Percentiles rank a stretch among this genome's conserved stretches.
Evolutionary conservation across 1,140 invertebrate species (phyloP).

Genomic region (Aleiodes sp.): DNA sequence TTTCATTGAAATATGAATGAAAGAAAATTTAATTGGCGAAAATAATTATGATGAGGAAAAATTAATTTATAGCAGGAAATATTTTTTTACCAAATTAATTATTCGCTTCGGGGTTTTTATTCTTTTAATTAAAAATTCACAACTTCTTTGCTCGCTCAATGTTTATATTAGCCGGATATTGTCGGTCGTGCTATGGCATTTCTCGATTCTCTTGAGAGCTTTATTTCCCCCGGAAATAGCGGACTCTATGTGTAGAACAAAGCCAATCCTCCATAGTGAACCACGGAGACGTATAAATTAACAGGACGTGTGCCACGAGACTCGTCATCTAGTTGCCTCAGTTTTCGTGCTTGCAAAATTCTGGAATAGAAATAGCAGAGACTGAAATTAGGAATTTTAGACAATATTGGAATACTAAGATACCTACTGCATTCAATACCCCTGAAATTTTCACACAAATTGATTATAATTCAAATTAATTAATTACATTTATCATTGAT

Average conservation of each 20-base stretch:
- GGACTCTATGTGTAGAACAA: not conserved
- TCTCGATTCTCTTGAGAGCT: not conserved
- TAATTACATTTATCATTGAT: not conserved
- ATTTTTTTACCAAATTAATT: too few relatives aligned
- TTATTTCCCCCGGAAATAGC: conserved; percentile 1
- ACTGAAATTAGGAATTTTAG: not conserved
- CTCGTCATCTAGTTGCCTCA: not conserved
- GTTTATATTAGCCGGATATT: not conserved
- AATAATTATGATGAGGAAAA: too few relatives aligned
- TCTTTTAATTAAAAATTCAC: too few relatives aligned
- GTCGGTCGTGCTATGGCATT: not conserved
- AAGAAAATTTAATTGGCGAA: not conserved
- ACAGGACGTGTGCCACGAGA: not conserved
- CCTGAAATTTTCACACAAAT: conserved; percentile 5
- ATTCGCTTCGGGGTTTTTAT: too few relatives aligned
- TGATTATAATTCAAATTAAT: not conserved
- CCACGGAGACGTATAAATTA: not conserved
- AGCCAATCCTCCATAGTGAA: not conserved
- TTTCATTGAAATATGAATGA: not conserved
- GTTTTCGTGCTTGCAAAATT: not conserved
- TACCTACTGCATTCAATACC: not conserved
- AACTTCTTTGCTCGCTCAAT: too few relatives aligned
- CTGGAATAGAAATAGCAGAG: not conserved
- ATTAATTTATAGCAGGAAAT: too few relatives aligned
- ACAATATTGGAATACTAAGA: not conserved